Base-by-base conservation (phyloP, 2,888 invertebrate species). In the Andrena fulva region DNA sequence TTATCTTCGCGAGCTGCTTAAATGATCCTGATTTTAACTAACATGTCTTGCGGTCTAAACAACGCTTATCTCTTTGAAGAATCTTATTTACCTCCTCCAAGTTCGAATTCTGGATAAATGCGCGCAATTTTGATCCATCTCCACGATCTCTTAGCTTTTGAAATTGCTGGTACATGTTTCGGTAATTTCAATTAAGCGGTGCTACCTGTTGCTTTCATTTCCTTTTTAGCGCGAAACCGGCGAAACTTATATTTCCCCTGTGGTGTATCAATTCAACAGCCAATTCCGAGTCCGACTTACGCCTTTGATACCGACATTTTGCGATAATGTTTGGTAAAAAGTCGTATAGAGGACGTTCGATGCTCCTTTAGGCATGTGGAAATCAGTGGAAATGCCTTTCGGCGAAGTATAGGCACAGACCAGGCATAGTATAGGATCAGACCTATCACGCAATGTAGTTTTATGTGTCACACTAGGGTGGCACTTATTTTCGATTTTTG, bases 41-140 rank as follows among this genome's bases (percentile, higher is more conserved):
- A 98, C 90, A 96, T 98, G 12, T 10, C 3, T 4, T 12, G 33
- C 16, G 8, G 7, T 31, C 5, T 8, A 33, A 67, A 31, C 7
- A 8, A 2, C n/a, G 31, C 4, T 42, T 54, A 10, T 56, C 1
- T 12, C 0, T 24, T 27, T 27, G 4, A 56, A 8, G 7, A 24
- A 3, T 7, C 16, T 29, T 62, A 8, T 16, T 69, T 72, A 82
- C 82, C 82, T 82, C 77, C 8, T 81, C 82, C 0, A 27, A 20
- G 8, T 59, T 71, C 12, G 59, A 71, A 31, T 59, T 24, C 52
- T 35, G 75, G 71, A 76, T 20, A 60, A 80, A 71, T 52, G 54
- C 12, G 10, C 76, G 56, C 24, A 80, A 68, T 59, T 76, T 35
- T 2, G n/a, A 35, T 20, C 48, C 33, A 67, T 63, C 10, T 2